A percentile compares a stretch with the other conserved stretches of the same genome.
Conservation (phyloP, 2,113 vertebrate genomes). For the Physeter macrocephalus region DNA sequence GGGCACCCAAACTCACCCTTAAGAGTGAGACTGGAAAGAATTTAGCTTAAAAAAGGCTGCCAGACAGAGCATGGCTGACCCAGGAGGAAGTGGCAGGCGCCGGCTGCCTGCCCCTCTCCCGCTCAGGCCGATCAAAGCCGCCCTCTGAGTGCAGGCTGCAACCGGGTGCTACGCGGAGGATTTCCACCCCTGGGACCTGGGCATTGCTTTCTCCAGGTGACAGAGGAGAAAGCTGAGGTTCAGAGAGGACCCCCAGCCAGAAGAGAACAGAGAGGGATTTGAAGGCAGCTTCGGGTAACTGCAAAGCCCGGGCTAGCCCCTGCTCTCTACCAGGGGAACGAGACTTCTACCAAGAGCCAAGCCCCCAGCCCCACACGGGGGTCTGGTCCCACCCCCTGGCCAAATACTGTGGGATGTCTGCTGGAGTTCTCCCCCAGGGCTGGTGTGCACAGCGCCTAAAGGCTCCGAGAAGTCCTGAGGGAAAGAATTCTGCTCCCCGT, state of each 20-base stretch:
- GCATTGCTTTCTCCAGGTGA: not conserved
- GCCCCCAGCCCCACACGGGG: fast-evolving
- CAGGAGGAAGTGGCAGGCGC: fast-evolving
- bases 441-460: fast-evolving
- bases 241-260: not conserved
- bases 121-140: fast-evolving
- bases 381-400: not conserved
- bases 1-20: no score
- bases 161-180: fast-evolving
- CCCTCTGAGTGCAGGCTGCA: fast-evolving
- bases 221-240: not conserved
- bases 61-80: fast-evolving
- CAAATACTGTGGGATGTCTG: not conserved
- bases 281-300: not conserved
- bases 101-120: fast-evolving
- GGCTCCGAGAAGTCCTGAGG: not conserved
- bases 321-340: not conserved
- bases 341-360: not conserved
- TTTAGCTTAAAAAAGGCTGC: not conserved
- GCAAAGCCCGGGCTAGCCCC: not conserved
- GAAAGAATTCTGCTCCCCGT: not conserved
- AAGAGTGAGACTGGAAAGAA: no score
- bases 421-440: fast-evolving
- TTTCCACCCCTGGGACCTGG: not conserved
- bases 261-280: conserved; percentile 8